Evolutionary conservation across 2,113 vertebrate species (phyloP).

Genomic region (Holacanthus passer): DNA sequence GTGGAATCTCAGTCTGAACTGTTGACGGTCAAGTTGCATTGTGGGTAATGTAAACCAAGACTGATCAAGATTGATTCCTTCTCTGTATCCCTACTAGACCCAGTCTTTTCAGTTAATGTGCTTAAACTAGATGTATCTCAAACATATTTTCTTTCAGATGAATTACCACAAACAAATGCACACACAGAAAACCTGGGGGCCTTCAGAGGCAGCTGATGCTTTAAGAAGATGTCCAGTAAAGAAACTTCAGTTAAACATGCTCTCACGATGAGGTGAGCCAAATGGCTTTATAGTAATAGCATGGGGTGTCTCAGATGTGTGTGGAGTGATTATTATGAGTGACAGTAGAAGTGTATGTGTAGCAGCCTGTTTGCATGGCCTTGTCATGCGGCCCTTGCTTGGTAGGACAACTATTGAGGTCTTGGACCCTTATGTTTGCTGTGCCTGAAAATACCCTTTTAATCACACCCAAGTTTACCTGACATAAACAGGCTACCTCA

Average conservation of each 20-base stretch:
- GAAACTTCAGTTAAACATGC: no score
- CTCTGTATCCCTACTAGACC: no score
- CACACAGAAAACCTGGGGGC: neutral
- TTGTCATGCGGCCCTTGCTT: constrained; percentile 57
- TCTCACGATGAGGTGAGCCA: no score
- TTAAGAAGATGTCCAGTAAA: no score
- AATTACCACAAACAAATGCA: neutral
- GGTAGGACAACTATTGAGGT: constrained; percentile 20
- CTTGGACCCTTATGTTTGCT: constrained; percentile 5
- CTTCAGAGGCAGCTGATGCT: no score
- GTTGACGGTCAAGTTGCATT: no score
- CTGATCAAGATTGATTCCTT: no score
- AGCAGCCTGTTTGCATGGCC: constrained; percentile 68
- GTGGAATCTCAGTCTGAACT: no score
- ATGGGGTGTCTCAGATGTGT: neutral
- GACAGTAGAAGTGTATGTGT: constrained; percentile 10
- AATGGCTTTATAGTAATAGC: neutral
- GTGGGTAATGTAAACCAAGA: no score
- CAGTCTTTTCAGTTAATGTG: no score
- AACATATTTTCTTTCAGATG: no score
- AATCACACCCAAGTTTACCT: constrained; percentile 2
- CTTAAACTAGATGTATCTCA: no score
- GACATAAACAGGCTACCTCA: constrained; percentile 33
- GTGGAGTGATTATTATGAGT: neutral
- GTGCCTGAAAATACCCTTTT: constrained; percentile 38